These are phyloP conservation scores for Phalloptychus januarius DNA, from an alignment of 2,797 vertebrate genomes.

Conservation along the genomic window DNA sequence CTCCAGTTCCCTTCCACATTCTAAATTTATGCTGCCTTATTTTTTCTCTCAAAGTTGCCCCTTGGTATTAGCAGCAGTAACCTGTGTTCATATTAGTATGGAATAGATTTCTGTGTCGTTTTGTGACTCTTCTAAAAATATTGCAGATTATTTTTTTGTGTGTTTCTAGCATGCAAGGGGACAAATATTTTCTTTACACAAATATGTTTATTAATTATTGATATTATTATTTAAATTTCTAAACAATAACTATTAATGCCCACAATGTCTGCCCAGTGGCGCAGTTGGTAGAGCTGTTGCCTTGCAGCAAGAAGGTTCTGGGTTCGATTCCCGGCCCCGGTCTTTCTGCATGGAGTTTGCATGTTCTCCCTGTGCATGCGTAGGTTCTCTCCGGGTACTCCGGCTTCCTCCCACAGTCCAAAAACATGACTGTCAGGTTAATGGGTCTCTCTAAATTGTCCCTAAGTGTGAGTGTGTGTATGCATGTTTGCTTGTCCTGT, in stretches of 20 bases:
- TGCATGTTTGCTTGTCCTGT: too few species aligned
- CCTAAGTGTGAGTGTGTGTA: too few species aligned
- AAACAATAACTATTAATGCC: neutral
- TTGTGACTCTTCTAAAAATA: neutral
- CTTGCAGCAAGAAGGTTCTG: too few species aligned
- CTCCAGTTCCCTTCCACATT: neutral
- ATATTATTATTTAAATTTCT: neutral
- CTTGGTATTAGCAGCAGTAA: neutral
- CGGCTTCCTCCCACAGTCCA: too few species aligned
- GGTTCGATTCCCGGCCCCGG: too few species aligned
- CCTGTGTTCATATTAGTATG: neutral
- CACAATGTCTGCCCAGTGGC: too few species aligned
- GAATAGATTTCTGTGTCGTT: neutral
- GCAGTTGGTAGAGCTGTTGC: too few species aligned
- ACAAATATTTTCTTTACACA: neutral
- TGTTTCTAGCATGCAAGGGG: neutral
- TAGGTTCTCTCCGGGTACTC: too few species aligned
- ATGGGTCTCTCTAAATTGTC: too few species aligned
- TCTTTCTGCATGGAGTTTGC: too few species aligned
- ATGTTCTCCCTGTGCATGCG: too few species aligned
- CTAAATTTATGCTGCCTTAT: neutral
- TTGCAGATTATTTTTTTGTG: neutral
- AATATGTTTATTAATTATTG: neutral
- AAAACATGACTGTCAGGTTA: too few species aligned
- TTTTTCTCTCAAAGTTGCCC: neutral